Conservation (phyloP, 2,797 vertebrate genomes). For the Mus spretus region DNA sequence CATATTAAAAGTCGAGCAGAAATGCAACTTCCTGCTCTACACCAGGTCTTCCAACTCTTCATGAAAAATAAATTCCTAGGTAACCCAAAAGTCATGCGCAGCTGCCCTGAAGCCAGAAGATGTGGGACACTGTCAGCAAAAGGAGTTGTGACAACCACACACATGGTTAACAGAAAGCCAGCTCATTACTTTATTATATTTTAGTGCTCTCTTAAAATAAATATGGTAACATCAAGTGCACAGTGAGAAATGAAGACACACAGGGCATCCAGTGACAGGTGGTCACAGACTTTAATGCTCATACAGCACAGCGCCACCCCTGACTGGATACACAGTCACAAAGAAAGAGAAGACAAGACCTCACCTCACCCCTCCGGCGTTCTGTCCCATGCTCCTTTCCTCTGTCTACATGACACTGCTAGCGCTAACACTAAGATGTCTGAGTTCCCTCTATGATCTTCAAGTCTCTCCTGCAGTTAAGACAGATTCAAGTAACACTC, state of each 20-base stretch:
- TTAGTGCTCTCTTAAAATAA: constrained; percentile 97
- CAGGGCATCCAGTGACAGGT: constrained; percentile 86
- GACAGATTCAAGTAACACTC: constrained; percentile 89
- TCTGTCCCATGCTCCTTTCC: constrained; percentile 70
- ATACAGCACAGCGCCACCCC: constrained; percentile 79
- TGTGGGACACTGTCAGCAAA: background rate
- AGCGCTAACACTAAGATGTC: background rate
- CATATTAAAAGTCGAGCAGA: background rate
- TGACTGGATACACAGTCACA: constrained; percentile 87
- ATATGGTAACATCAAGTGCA: constrained; percentile 92
- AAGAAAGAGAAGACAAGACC: constrained; percentile 75
- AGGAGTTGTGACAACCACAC: constrained; percentile 78
- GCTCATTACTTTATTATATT: constrained; percentile 94
- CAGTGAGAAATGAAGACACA: constrained; percentile 90
- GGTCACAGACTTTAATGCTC: constrained; percentile 90
- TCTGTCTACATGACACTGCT: background rate
- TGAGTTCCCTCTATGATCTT: constrained; percentile 8
- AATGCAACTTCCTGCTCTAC: background rate
- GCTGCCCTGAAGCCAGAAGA: background rate
- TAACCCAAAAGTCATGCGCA: background rate
- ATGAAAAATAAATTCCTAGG: background rate
- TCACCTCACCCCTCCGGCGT: constrained; percentile 73
- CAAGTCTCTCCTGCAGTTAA: constrained; percentile 67
- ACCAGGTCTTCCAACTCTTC: background rate
- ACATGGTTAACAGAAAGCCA: constrained; percentile 87